Evolutionary conservation across 2,888 invertebrate genomes (phyloP), one percentile per base, ranked within the genome.

Genomic region (Patella depressa): DNA sequence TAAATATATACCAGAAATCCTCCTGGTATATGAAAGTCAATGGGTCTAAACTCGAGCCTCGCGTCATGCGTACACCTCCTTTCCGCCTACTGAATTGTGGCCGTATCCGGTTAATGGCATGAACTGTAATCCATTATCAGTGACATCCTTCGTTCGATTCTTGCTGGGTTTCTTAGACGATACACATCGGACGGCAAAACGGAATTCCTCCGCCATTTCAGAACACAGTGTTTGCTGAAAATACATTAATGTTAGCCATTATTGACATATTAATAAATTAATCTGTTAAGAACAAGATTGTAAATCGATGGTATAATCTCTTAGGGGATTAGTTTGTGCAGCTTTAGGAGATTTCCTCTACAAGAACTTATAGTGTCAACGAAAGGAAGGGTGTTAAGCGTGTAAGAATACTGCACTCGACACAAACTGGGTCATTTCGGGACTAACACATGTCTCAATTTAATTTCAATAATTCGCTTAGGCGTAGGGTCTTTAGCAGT

Each of bases 121-220:
- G 73, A 87, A 86, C 76, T 87, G 88, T n/a, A 89, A 80, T 9
- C 88, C 88, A 80, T 88, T 89, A 81, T 89, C 89, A 3, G 86
- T 85, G n/a, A 88, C 84, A 55, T 87, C 88, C 69, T 82, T 85
- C 77, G 82, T 84, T 81, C 53, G 79, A 65, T 86, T 83, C 74
- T 87, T 83, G 53, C 79, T 80, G 1, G 96, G 96, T 78, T 96
- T 93, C 88, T 96, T 95, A 94, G 97, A 95, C 11, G 96, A 96
- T 73, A 94, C 94, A 90, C 98, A 98, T 76, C 95, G 94, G 91
- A 98, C 94, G 0, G 98, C 98, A 89, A 97, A 97, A 69, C 97
- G 93, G 80, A 98, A 92, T 92, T 98, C 98, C 93, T 97, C 95
- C 1, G 94, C 96, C 97, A 98, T 97, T 93, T 98, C 98, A 71